A percentile compares a stretch with the other conserved stretches of the same genome.
These are phyloP conservation scores for Gallinago paraguaiae DNA, from an alignment of 2,113 vertebrate genomes.

Conservation along the genomic window DNA sequence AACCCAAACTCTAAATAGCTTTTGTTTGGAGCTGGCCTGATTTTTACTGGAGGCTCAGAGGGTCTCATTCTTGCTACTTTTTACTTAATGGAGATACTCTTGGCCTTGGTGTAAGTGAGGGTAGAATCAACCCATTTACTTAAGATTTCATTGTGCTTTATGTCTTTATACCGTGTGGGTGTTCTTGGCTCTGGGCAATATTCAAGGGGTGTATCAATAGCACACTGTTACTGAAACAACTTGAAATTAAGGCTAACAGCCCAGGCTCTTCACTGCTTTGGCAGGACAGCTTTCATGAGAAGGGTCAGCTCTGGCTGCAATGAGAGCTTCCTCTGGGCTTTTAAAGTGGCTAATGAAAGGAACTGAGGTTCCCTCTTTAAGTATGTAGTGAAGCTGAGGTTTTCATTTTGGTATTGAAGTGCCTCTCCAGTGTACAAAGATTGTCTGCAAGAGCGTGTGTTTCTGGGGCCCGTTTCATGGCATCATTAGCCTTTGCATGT, in stretches of 20 bases:
- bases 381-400: not conserved
- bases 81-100: not conserved
- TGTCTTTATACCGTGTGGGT: not conserved
- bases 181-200: not conserved
- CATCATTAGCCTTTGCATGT: not conserved
- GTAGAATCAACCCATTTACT: not conserved
- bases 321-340: not conserved
- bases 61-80: not conserved
- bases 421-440: not conserved
- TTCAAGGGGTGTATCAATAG: conserved; percentile 26
- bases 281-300: not conserved
- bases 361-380: not conserved
- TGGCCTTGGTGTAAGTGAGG: not conserved
- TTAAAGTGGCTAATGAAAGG: not conserved
- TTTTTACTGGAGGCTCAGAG: not conserved
- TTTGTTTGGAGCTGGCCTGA: not conserved
- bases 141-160: not conserved
- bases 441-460: not conserved
- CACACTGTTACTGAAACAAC: conserved; percentile 14
- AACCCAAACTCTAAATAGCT: not conserved
- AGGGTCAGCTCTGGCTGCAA: not conserved
- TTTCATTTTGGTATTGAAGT: not conserved
- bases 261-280: not conserved
- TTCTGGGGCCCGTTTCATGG: not conserved
- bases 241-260: not conserved